These are phyloP conservation scores for Ceratosolen fusciceps DNA, from an alignment of 1,140 invertebrate genomes.

Conservation along the genomic window DNA sequence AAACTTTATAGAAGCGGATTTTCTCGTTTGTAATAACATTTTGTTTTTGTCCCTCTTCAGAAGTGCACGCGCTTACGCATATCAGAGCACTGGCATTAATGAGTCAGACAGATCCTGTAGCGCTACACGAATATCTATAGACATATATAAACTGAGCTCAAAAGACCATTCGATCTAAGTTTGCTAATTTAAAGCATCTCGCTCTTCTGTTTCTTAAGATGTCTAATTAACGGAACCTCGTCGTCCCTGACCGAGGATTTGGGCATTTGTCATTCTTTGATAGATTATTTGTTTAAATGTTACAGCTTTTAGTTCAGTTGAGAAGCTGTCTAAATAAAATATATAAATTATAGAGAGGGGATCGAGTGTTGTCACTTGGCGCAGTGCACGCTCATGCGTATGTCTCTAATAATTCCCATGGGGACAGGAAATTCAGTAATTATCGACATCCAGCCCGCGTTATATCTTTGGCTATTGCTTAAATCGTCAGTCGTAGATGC, in stretches of 20 bases:
- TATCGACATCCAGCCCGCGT: slow-evolving; percentile 59
- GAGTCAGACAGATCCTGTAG: too few species aligned
- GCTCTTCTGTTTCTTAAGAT: not conserved
- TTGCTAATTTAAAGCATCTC: not conserved
- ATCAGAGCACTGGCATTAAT: too few species aligned
- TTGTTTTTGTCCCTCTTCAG: too few species aligned
- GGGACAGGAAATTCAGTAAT: slow-evolving; percentile 64
- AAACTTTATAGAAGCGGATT: too few species aligned
- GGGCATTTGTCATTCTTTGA: not conserved
- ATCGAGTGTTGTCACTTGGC: not conserved
- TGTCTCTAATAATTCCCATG: slow-evolving; percentile 65
- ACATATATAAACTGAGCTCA: not conserved
- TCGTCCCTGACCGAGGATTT: not conserved
- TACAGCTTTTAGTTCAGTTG: too few species aligned
- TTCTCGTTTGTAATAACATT: too few species aligned
- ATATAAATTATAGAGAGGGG: too few species aligned
- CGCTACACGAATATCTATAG: too few species aligned
- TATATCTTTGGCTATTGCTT: slow-evolving; percentile 55
- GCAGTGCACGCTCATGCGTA: slow-evolving; percentile 21
- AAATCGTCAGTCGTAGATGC: slow-evolving; percentile 47
- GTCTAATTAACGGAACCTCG: not conserved
- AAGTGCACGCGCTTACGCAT: too few species aligned
- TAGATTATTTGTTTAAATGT: not conserved
- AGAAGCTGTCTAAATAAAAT: too few species aligned
- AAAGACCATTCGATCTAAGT: not conserved